Evolutionary conservation across 2,888 invertebrate species (phyloP).

Genomic region (Coecobrya sp.): DNA sequence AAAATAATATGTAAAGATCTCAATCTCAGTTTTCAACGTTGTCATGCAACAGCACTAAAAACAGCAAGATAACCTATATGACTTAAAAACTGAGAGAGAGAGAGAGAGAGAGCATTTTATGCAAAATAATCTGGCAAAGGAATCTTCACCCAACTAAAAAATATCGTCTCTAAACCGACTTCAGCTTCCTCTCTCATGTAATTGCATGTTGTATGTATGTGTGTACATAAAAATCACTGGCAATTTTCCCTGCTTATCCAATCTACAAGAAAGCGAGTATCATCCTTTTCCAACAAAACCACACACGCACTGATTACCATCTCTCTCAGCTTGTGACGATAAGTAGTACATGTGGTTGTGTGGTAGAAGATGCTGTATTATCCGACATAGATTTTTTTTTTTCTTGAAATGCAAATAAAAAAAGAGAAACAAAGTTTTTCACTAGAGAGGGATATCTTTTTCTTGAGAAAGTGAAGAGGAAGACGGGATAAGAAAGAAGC

Average conservation of each 20-base stretch:
- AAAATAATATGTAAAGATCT: no score
- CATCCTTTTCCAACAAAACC: neutral
- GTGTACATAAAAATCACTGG: conserved; percentile 25
- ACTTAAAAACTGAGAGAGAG: no score
- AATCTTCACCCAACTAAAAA: neutral
- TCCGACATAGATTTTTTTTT: conserved; percentile 2
- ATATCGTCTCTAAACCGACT: no score
- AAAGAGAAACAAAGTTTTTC: conserved; percentile 48
- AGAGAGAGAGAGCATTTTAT: neutral
- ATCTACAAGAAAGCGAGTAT: neutral
- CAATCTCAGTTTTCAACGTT: conserved; percentile 32
- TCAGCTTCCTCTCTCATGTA: no score
- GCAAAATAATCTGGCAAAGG: conserved; percentile 41
- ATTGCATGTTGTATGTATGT: neutral
- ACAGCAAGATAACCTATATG: no score
- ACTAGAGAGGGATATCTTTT: neutral
- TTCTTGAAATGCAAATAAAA: conserved; percentile 29
- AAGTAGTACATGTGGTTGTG: no score
- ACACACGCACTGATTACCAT: conserved; percentile 6
- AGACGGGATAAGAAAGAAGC: neutral
- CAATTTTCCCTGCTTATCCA: conserved; percentile 60
- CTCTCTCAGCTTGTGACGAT: neutral
- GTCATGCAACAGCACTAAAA: no score
- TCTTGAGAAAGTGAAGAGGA: neutral
- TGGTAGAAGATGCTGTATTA: no score